A percentile compares a stretch with the other conserved stretches of the same genome.
These are phyloP conservation scores for Drosophila nebulosa DNA, from an alignment of 1,140 invertebrate genomes.

Conservation along the genomic window DNA sequence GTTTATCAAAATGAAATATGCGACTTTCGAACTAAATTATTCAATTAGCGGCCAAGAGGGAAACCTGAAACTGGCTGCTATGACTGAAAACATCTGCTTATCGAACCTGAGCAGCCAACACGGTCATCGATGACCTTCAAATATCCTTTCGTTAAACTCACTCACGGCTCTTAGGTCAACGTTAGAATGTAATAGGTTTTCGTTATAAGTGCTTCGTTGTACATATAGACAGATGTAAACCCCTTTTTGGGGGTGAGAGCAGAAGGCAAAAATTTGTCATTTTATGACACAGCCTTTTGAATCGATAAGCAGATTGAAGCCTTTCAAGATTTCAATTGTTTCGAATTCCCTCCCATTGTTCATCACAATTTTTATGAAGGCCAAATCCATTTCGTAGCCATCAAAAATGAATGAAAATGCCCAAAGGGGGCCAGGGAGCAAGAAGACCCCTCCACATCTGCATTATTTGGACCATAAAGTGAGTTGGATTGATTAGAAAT, in stretches of 20 bases:
- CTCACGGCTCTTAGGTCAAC: constrained; percentile 47
- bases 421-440: not conserved
- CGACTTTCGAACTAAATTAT: constrained; percentile 43
- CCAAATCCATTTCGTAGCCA: constrained; percentile 59
- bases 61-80: not conserved
- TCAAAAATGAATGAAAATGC: constrained; percentile 50
- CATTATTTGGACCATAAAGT: constrained; percentile 23
- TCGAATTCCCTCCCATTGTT: constrained; percentile 51
- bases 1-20: constrained; percentile 47
- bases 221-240: constrained; percentile 14
- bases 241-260: constrained; percentile 9
- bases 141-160: constrained; percentile 58
- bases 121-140: constrained; percentile 59
- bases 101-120: constrained; percentile 25
- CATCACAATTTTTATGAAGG: constrained; percentile 53
- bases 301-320: constrained; percentile 72
- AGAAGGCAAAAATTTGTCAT: constrained; percentile 42
- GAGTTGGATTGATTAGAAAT: constrained; percentile 54
- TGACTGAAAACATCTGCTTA: constrained; percentile 43
- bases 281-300: constrained; percentile 61
- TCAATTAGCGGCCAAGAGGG: constrained; percentile 33
- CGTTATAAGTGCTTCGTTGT: constrained; percentile 33
- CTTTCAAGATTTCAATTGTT: constrained; percentile 66
- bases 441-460: not conserved
- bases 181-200: constrained; percentile 64